Base-by-base conservation (phyloP, 1,140 invertebrate genomes). In the Scaptomyza hsui region DNA sequence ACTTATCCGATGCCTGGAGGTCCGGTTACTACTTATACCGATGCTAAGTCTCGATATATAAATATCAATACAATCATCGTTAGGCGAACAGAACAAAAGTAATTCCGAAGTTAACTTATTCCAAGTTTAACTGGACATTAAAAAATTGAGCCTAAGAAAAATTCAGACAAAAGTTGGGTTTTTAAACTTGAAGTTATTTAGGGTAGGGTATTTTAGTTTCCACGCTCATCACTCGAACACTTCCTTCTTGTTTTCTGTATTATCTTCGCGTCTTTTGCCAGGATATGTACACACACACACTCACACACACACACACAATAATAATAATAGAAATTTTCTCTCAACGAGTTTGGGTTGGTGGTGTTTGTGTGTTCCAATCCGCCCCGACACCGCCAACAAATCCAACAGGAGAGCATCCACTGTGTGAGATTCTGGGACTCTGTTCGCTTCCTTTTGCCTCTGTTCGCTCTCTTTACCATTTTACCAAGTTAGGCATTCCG, bases 251-350 rank as follows among this genome's bases (percentile, higher is more conserved):
- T 63, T 44, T 21, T 62, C 55, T 61, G 13, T 68, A 63, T 68
- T 80, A 76, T 80, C 80, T 80, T 18, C 32, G 72, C 72, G 59
- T 76, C 76, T 63, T 74, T 60, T 37, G 60, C 45, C 68, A 62
- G 81, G 61, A 80, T 63, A 68, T 42, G 49, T 26, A 44, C 16
- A 7, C 32, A n/a, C 13, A 61, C 29, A 35, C 18, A 24, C 44
- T 37, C 42, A 24, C n/a, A 16, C 10, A 45, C 37, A 16, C 7
- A 32, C 10, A 45, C 41, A 19, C 12, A 19, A 4, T 26, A 32
- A 18, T n/a, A n/a, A n/a, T n/a, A n/a, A n/a, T n/a, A n/a, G n/a
- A 4, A 29, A 13, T 19, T 21, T 52, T 39, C 32, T 52, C 35
- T 37, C 13, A n/a, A 32, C 42, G 12, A 12, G 37, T 55, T 12